These are phyloP conservation scores for Drosophila melanosoma DNA, from an alignment of 2,888 invertebrate species.

Conservation along the genomic window DNA sequence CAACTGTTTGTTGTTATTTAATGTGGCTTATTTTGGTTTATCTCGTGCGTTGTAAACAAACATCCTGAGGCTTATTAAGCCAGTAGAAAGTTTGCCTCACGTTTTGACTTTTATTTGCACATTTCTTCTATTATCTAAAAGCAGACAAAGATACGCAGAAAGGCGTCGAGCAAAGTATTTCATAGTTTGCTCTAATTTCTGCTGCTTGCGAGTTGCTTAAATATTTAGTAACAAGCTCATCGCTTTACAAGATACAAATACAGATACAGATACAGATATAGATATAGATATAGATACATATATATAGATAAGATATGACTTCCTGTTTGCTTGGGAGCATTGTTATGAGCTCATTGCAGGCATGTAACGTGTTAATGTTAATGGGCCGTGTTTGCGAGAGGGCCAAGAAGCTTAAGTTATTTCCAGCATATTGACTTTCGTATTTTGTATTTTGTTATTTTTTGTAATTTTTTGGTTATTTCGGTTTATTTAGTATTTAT, in stretches of 20 bases:
- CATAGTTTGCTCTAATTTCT: conserved; percentile 72
- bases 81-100: conserved; percentile 68
- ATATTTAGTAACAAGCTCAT: conserved; percentile 72
- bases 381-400: conserved; percentile 58
- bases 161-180: conserved; percentile 41
- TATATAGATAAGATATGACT: conserved; percentile 74
- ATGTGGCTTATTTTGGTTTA: conserved; percentile 37
- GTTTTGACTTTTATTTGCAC: conserved; percentile 70
- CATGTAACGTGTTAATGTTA: conserved; percentile 63
- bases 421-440: conserved; percentile 21
- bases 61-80: conserved; percentile 44
- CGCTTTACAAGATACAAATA: conserved; percentile 46
- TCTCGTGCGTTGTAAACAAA: conserved; percentile 35
- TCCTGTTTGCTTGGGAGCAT: conserved; percentile 67
- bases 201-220: conserved; percentile 68
- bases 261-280: conserved; percentile 38
- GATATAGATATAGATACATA: conserved; percentile 47
- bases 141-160: conserved; percentile 21
- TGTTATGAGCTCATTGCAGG: conserved; percentile 33
- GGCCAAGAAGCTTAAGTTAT: conserved; percentile 53
- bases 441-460: not conserved
- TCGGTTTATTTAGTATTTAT: conserved; percentile 20
- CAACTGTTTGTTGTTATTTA: conserved; percentile 12
- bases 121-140: conserved; percentile 67
- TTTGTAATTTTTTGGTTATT: not conserved